phyloP scores from a whole-genome alignment of 2,888 invertebrate species.

The Ormyrus rosae region DNA sequence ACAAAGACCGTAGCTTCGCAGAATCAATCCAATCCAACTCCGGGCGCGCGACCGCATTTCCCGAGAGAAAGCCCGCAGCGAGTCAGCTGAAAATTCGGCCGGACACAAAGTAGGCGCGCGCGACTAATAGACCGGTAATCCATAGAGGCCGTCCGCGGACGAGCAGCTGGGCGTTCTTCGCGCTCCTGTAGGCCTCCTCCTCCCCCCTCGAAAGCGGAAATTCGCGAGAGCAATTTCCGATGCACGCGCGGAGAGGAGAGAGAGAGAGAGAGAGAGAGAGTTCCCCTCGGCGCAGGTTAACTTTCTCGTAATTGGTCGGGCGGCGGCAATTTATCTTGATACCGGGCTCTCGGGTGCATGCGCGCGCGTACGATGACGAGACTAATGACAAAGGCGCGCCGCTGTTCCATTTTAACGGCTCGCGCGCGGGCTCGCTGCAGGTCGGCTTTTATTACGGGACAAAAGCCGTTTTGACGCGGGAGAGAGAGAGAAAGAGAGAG shows the following conservation, averaged over 20 bases:
- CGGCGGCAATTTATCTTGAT: constrained; percentile 34
- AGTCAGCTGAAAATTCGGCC: background rate
- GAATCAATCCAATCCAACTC: too few relatives aligned
- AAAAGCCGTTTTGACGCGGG: too few relatives aligned
- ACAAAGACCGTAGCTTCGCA: too few relatives aligned
- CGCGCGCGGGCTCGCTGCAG: too few relatives aligned
- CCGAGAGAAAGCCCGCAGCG: too few relatives aligned
- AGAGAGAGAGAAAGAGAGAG: too few relatives aligned
- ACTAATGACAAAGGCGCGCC: constrained; percentile 4
- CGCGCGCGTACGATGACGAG: background rate
- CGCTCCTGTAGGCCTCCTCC: background rate
- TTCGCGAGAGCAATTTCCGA: constrained; percentile 45
- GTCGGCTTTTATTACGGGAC: too few relatives aligned
- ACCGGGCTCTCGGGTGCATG: background rate
- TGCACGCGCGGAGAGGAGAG: too few relatives aligned
- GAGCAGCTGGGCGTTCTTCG: too few relatives aligned
- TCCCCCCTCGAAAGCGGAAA: constrained; percentile 26
- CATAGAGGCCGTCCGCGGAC: background rate
- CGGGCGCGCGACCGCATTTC: too few relatives aligned
- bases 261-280: too few relatives aligned
- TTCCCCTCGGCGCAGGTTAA: background rate
- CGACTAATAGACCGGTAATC: constrained; percentile 24
- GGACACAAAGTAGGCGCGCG: constrained; percentile 3
- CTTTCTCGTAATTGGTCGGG: constrained; percentile 37
- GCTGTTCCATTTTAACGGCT: background rate